Conservation (phyloP, 2,797 vertebrate genomes). For the Crypturellus tataupa region DNA sequence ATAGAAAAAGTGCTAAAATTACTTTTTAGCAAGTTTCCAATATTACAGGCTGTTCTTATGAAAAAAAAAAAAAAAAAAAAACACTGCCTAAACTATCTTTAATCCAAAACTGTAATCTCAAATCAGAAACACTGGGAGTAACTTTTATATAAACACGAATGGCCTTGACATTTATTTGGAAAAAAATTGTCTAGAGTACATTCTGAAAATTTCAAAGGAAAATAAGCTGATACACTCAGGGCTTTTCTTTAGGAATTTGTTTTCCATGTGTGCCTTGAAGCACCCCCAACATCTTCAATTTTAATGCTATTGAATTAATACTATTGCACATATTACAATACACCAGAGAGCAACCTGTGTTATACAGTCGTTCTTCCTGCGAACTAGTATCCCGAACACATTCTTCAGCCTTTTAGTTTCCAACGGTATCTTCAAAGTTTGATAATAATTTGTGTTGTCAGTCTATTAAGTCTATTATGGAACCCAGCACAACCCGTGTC, state of each 20-base stretch:
- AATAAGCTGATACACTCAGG: neutral
- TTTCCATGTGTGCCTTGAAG: constrained; percentile 48
- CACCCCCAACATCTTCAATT: constrained; percentile 8
- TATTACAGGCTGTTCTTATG: neutral
- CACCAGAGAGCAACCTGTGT: constrained; percentile 7
- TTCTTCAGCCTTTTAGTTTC: constrained; percentile 55
- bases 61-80: neutral
- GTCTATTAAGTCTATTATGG: constrained; percentile 74
- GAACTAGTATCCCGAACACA: constrained; percentile 14
- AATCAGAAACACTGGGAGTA: neutral
- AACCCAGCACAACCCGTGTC: constrained; percentile 62
- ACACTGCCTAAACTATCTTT: neutral
- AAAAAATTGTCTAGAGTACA: neutral
- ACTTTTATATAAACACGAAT: neutral
- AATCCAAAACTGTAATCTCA: neutral
- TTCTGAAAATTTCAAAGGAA: neutral
- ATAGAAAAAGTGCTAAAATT: neutral
- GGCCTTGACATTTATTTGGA: neutral
- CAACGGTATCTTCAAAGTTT: constrained; percentile 63
- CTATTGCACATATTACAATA: constrained; percentile 46
- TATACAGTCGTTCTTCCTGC: constrained; percentile 33
- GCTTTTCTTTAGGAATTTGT: constrained; percentile 39
- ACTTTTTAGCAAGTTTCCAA: neutral
- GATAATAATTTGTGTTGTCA: constrained; percentile 72
- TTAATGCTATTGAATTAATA: constrained; percentile 33